Base-by-base conservation (phyloP, 2,113 vertebrate genomes). In the Lepus europaeus region DNA sequence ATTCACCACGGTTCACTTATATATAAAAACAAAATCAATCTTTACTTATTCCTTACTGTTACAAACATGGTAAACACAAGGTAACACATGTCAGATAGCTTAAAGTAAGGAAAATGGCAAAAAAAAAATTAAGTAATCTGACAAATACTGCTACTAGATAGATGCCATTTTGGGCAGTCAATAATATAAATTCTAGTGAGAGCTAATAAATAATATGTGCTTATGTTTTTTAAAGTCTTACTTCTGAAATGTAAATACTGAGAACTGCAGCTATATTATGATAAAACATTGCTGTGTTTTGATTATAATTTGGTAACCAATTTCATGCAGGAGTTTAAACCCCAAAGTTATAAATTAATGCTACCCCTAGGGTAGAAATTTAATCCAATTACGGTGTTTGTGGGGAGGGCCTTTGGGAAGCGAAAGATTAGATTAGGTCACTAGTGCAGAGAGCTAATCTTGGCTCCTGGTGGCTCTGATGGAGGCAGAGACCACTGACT, bases 31-130 rank as follows among this genome's bases (percentile, higher is more conserved):
- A 73, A 78, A 89, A 85, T 76, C 16, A 88, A 88, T 5, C 23
- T 87, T 92, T 83, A 89, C 49, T 74, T 59, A 49, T 66, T 4
- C 9, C 1, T 63, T 63, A 78, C 3, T 81, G 31, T 36, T 59
- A 83, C 64, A 88, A 73, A 90, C 81, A 72, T 83, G 36, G 53
- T 81, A 89, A 95, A 83, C 27, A 83, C 66, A 93, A 93, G 91
- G 68, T 80, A 76, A n/a, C 36, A 79, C 4, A 77, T 45, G 16
- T 72, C 63, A 94, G 51, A 23, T 73, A 79, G 77, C 36, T 81
- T 66, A 85, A 36, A 14, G 7, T 56, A 33, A 95, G 39, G 9
- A 39, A 89, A 87, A 94, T 9, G 73, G 51, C 5, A 51, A 78
- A 63, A 27, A 64, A 64, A 59, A 33, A 76, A 53, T 29, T 74